Conservation (phyloP, 2,113 vertebrate genomes). For the Aramus guarauna region DNA sequence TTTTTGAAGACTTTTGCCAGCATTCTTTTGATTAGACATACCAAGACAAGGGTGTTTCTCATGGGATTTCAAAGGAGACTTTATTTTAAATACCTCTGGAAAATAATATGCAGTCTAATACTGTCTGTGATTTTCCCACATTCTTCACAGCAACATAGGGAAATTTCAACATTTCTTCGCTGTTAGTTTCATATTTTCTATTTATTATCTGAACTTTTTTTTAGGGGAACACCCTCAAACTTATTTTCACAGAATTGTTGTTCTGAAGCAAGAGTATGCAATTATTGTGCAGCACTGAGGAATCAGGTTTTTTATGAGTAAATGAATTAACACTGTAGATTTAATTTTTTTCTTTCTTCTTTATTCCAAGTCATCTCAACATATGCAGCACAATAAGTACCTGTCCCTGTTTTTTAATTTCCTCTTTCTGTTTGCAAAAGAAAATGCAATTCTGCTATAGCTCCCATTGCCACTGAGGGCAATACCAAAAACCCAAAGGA, state of each 20-base stretch:
- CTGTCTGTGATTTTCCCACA: slow-evolving; percentile 1
- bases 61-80: background rate
- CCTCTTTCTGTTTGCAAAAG: background rate
- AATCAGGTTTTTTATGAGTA: background rate
- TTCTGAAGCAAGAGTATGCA: background rate
- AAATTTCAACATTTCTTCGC: background rate
- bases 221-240: background rate
- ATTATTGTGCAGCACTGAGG: background rate
- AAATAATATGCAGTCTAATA: background rate
- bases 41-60: background rate
- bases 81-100: slow-evolving; percentile 29
- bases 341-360: background rate
- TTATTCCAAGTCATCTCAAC: background rate
- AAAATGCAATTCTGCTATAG: background rate
- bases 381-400: background rate
- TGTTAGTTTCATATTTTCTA: background rate
- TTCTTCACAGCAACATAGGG: background rate
- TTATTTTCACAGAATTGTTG: background rate
- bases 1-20: background rate
- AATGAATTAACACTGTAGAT: background rate
- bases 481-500: background rate
- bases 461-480: background rate
- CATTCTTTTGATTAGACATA: background rate
- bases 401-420: background rate
- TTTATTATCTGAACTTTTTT: background rate